Conservation (phyloP, 2,888 invertebrate species). For the Eupeodes luniger region DNA sequence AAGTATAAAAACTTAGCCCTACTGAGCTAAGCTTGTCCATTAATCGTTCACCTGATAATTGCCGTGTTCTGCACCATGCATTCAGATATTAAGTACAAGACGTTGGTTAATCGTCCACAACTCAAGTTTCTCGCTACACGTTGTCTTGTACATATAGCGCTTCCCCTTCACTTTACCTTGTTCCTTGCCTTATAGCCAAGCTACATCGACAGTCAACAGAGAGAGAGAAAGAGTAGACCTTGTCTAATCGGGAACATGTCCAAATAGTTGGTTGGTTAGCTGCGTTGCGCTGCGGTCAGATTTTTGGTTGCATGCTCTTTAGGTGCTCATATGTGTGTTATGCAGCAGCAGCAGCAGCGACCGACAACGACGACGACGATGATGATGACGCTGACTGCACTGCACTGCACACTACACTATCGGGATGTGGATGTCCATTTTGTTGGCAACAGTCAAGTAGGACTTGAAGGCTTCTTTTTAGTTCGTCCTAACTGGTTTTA, state of each 20-base stretch:
- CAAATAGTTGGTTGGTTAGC: slow-evolving; percentile 63
- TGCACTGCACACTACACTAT: slow-evolving; percentile 23
- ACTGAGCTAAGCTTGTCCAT: slow-evolving; percentile 73
- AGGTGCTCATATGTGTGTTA: slow-evolving; percentile 63
- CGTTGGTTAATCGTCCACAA: slow-evolving; percentile 64
- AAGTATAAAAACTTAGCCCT: slow-evolving; percentile 32
- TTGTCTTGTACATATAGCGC: neutral
- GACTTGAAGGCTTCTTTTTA: slow-evolving; percentile 13
- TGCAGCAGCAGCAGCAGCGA: neutral
- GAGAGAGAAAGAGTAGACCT: slow-evolving; percentile 28
- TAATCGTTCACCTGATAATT: slow-evolving; percentile 74
- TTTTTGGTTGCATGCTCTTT: slow-evolving; percentile 65
- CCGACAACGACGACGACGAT: neutral
- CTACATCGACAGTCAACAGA: neutral
- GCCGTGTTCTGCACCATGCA: slow-evolving; percentile 73
- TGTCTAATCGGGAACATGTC: slow-evolving; percentile 76
- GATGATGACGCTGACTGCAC: neutral
- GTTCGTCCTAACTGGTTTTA: slow-evolving; percentile 47
- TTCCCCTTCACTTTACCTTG: neutral
- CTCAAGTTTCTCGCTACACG: slow-evolving; percentile 32
- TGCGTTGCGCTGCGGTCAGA: slow-evolving; percentile 23
- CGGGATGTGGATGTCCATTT: slow-evolving; percentile 63
- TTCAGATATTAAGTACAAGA: slow-evolving; percentile 74
- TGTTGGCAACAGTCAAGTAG: slow-evolving; percentile 44
- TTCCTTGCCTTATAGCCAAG: neutral